Evolutionary conservation across 2,888 invertebrate genomes (phyloP), one percentile per base, ranked within the genome.

Genomic region (Petrophora chlorosata): DNA sequence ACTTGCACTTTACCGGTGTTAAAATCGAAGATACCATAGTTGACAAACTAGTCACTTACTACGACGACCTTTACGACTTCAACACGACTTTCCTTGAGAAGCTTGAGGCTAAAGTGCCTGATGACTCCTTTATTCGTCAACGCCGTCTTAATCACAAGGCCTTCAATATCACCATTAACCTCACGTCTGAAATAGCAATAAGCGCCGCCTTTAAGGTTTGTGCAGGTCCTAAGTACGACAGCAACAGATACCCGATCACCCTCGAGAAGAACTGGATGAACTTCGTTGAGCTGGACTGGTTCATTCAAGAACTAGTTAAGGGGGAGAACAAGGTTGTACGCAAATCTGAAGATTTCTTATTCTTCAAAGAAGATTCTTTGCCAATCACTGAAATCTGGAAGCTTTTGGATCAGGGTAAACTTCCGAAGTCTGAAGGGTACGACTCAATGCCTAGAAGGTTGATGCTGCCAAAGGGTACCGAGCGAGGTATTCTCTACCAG

Each of bases 401-500:
- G 48, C 85, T 93, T 23, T 82, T 93, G 61, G 79, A 87, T 12
- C 91, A 93, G 57, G 75, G 76, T 33, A 65, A 85, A 59, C 87
- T 93, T 68, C 91, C 92, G 13, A 63, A 85, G 76, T 84, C 85
- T 53, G 87, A 91, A 55, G 80, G 88, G 30, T 89, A 92, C 63
- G 92, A 91, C 56, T 92, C 92, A 39, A 92, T 93, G 86, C 95
- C 95, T 3, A 90, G 92, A 50, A 93, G 94, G 58, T 84, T 95
- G 38, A 82, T 95, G 68, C 79, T 96, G 50, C 96, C 96, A 19
- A 94, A 91, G 73, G 96, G 96, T 70, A 92, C 90, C 58, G 82
- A 80, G 30, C 92, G 92, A 54, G 96, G 96, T 42, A 91, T 92
- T 79, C 92, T 92, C 32, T 92, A 92, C 87, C 92, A 93, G 63